Base-by-base conservation (phyloP, 1,140 invertebrate species). In the Centruroides vittatus region DNA sequence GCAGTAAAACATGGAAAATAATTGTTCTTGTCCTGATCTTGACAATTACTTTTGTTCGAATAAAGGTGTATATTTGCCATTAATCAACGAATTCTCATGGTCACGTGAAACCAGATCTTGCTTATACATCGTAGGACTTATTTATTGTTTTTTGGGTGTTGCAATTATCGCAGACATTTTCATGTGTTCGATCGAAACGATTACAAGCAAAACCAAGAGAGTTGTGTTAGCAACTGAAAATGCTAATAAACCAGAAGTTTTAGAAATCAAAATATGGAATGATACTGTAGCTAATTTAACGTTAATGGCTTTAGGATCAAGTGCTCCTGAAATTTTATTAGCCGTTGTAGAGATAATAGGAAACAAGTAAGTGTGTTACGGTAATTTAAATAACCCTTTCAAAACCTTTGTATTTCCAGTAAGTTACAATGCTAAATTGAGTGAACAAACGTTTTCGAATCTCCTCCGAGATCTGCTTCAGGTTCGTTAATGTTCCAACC, bases 281-380 rank as follows among this genome's bases (percentile, higher is more conserved):
- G 80, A 81, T 67, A 83, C 82, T 0, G 81, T 84, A 8, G 81
- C 81, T 60, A 84, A 83, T 70, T 70, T 84, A 34, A 82, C 81
- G 36, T 70, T 84, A 5, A 82, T 84, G 81, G 82, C 82, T 11
- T 69, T 84, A 5, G 82, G 82, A 7, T 80, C 80, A 4, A 80
- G 78, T 35, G 81, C 82, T 6, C 82, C 82, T 0, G 82, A 84
- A 71, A 83, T 84, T 64, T 68, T 83, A 2, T 70, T 84, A 47
- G 80, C 81, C 9, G 73, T 79, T 59, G 81, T 83, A 62, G 81
- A 82, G 71, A 79, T 81, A 35, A 68, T 79, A 23, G 74, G 73
- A 5, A 80, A 81, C 61, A 69, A 60, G 63, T 66, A 52, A 62
- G 53, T 50, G 47, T 46, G 10, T 23, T 23, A n/a, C 13, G 12